Evolutionary conservation across 1,140 invertebrate genomes (phyloP), one percentile per base, ranked within the genome.

Genomic region (Scaptomyza pallida): DNA sequence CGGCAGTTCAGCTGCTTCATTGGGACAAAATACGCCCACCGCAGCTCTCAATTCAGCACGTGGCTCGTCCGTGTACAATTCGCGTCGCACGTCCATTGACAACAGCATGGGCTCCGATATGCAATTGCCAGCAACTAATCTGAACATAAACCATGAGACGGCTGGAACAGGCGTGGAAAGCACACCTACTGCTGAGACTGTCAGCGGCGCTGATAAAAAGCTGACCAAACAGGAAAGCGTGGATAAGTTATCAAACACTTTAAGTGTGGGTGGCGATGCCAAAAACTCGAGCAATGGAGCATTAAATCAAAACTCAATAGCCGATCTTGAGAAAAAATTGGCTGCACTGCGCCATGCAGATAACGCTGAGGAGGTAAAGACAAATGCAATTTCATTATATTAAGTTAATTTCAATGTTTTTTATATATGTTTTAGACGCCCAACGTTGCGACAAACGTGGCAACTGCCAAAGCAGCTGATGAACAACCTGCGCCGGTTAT

Each of bases 41-140:
- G 89, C 83, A 17, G 43, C 63, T 10, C 43, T 89, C 43, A 78
- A 72, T 16, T 90, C 89, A 17, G 73, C 89, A n/a, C 71, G 89
- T 16, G 80, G 90, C 23, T 91, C 90, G 1, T 91, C 90, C 15
- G 81, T 90, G 0, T 91, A 91, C 50, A 91, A 89, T 52, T 91
- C 90, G 12, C 76, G 90, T 3, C 77, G 90, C 9, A 90, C 90
- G 17, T 91, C 90, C 10, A 73, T 91, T 23, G 90, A 91, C 59
- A 91, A 89, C 54, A 89, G 89, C 59, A 51, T 85, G 40, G 74
- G 75, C 17, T 89, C 82, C 17, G 89, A 91, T 51, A 65, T 89
- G 44, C 89, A 83, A 37, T 19, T 86, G 69, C 67, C 89, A 5
- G 45, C 76, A 5, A 15, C 89, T 5, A 83, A 69, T 51, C 54